Evolutionary conservation across 1,140 invertebrate genomes (phyloP).

Genomic region (Linepithema humile): DNA sequence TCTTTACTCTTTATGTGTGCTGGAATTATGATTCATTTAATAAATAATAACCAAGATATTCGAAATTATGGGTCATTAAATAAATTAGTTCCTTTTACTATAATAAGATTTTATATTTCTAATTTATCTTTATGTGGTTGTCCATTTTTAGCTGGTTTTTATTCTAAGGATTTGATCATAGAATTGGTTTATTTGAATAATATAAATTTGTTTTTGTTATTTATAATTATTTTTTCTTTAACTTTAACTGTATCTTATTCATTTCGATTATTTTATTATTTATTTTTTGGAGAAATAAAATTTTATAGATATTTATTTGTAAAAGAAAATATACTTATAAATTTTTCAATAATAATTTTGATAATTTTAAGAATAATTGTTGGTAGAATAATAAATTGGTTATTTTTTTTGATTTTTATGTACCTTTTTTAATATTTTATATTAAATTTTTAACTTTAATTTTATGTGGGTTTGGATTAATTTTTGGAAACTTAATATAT

Average conservation of each 20-base stretch:
- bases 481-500: background rate
- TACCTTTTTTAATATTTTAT: background rate
- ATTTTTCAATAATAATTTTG: slow-evolving; percentile 49
- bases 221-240: slow-evolving; percentile 84
- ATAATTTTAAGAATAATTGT: slow-evolving; percentile 16
- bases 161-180: slow-evolving; percentile 88
- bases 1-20: slow-evolving; percentile 87
- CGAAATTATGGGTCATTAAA: background rate
- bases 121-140: slow-evolving; percentile 77
- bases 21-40: slow-evolving; percentile 86
- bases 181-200: slow-evolving; percentile 83
- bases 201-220: slow-evolving; percentile 84
- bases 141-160: slow-evolving; percentile 87
- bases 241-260: slow-evolving; percentile 84
- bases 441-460: background rate
- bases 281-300: slow-evolving; percentile 68
- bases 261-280: slow-evolving; percentile 85
- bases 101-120: background rate
- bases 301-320: background rate
- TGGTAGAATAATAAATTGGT: background rate
- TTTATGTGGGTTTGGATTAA: background rate
- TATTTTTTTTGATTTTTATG: background rate
- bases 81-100: background rate
- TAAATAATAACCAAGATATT: slow-evolving; percentile 78
- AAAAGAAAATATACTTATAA: background rate